Percentiles rank a stretch among this genome's conserved stretches.
Evolutionary conservation across 2,888 invertebrate species (phyloP).

Genomic region (Lasioglossum oenotherae): DNA sequence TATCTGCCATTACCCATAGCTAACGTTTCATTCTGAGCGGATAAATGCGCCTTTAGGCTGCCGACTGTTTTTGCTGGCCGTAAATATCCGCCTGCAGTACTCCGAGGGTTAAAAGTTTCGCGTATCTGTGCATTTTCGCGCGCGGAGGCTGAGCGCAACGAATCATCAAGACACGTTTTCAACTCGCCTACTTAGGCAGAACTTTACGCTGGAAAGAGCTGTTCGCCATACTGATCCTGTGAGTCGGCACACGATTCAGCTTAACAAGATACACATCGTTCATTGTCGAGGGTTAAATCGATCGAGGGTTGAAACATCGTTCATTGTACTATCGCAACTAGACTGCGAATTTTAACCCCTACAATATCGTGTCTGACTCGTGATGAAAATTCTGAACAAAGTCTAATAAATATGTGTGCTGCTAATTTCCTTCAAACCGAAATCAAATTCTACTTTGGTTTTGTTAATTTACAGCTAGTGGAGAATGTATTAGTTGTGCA

Average conservation of each 20-base stretch:
- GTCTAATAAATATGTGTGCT: no score
- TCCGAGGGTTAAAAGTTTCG: background rate
- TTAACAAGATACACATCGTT: background rate
- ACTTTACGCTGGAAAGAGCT: background rate
- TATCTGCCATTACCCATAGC: conserved; percentile 4
- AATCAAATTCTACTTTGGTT: no score
- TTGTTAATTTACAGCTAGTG: no score
- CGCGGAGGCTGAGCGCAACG: conserved; percentile 6
- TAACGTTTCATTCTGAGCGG: conserved; percentile 4
- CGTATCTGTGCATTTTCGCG: background rate
- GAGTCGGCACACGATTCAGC: background rate
- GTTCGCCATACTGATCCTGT: background rate
- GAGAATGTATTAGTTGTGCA: no score
- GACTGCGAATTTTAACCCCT: no score
- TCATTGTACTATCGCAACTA: background rate
- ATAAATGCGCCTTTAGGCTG: conserved; percentile 6
- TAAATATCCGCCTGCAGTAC: conserved; percentile 2
- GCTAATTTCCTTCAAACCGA: no score
- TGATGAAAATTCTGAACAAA: no score
- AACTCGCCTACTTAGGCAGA: background rate
- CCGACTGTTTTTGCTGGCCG: conserved; percentile 3
- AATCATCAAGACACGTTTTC: background rate
- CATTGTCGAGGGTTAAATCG: no score
- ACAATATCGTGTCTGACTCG: no score
- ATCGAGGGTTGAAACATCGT: background rate